Percentiles rank a stretch among this genome's conserved stretches.
Evolutionary conservation across 2,797 vertebrate genomes (phyloP).

Genomic region (Ibycter americanus): DNA sequence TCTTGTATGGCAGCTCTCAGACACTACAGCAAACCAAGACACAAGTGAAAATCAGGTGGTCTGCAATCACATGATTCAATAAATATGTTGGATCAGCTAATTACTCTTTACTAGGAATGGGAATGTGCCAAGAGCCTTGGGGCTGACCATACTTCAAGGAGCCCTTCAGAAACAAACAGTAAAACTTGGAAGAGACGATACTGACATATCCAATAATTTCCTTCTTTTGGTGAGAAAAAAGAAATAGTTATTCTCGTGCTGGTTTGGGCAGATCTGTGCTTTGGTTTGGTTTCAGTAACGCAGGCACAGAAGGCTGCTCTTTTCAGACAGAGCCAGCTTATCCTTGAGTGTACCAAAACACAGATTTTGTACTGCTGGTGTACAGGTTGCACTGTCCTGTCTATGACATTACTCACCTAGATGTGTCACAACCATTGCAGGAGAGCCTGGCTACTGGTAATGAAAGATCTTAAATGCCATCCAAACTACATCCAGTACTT

Average conservation of each 20-base stretch:
- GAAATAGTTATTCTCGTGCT: background rate
- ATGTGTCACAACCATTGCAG: background rate
- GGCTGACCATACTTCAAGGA: background rate
- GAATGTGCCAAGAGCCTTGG: background rate
- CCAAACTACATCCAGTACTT: background rate
- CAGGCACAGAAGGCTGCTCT: background rate
- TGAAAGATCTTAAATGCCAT: background rate
- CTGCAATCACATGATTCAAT: background rate
- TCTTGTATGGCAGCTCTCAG: background rate
- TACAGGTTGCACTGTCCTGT: background rate
- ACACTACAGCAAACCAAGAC: background rate
- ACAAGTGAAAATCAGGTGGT: background rate
- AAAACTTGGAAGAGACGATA: background rate
- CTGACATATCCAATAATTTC: background rate
- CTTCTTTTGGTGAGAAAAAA: background rate
- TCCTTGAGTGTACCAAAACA: background rate
- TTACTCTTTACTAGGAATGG: background rate
- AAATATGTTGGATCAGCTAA: background rate
- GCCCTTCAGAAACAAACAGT: background rate
- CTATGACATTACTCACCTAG: background rate
- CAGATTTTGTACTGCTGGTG: background rate
- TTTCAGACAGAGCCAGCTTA: background rate
- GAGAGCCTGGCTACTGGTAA: background rate
- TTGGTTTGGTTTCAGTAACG: background rate
- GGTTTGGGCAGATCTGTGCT: background rate